Evolutionary conservation across 2,797 vertebrate genomes (phyloP).

Genomic region (Peromyscus eremicus): DNA sequence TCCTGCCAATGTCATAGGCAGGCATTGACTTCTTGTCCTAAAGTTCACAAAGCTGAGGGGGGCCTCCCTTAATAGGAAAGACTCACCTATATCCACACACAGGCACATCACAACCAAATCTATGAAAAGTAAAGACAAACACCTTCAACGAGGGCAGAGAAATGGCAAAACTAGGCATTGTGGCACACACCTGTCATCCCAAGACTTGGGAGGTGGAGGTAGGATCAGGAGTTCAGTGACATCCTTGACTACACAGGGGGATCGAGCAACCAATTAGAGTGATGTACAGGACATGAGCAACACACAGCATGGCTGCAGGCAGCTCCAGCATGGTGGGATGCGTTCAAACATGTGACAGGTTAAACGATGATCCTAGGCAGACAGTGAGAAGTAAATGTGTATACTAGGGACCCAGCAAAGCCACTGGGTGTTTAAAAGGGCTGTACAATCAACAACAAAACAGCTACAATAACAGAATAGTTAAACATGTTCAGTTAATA

Average conservation of each 20-base stretch:
- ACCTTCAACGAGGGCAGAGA: background rate
- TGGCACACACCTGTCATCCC: background rate
- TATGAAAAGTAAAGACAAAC: background rate
- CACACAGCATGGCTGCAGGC: background rate
- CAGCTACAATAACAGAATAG: background rate
- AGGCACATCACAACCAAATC: background rate
- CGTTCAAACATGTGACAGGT: background rate
- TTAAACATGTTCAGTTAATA: background rate
- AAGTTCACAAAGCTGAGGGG: background rate
- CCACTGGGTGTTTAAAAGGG: background rate
- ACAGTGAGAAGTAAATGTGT: background rate
- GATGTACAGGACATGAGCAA: too few species aligned
- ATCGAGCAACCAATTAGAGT: background rate
- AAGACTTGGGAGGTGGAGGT: background rate
- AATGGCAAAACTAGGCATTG: too few species aligned
- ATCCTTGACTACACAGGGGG: background rate
- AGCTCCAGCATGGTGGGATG: accelerated
- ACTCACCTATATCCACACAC: background rate
- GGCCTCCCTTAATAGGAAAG: background rate
- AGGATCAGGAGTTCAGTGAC: background rate
- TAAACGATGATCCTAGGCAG: background rate
- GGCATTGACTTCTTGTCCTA: background rate
- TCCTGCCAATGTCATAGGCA: background rate
- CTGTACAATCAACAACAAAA: background rate
- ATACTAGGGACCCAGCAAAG: background rate